Evolutionary conservation across 1,140 invertebrate genomes (phyloP).

Genomic region (Pectinophora gossypiella): DNA sequence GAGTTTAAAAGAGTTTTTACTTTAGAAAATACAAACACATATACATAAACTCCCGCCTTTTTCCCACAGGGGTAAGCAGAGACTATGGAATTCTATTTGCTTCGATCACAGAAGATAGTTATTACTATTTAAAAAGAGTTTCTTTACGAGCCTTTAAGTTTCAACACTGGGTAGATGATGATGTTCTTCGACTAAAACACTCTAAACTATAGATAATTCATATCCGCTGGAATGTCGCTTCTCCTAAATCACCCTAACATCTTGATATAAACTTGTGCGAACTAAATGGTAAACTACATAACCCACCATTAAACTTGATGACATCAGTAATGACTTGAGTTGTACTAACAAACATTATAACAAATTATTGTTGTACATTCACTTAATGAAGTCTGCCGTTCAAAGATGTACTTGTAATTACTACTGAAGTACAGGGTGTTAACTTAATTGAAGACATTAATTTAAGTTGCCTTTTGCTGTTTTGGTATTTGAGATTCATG

Average conservation of each 20-base stretch:
- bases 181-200: no score
- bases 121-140: no score
- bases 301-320: not conserved
- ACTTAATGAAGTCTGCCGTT: not conserved
- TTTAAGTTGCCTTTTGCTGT: not conserved
- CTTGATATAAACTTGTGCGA: not conserved
- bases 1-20: no score
- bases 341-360: constrained; percentile 2
- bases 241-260: not conserved
- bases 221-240: not conserved
- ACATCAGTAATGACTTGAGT: not conserved
- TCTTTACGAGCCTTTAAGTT: no score
- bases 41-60: no score
- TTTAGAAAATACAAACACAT: no score
- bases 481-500: not conserved
- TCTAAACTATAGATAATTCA: no score
- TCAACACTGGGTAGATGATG: no score
- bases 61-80: no score
- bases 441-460: constrained; percentile 1
- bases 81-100: no score
- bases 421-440: not conserved
- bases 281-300: no score
- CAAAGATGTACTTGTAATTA: not conserved
- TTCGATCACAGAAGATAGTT: no score
- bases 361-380: not conserved